Evolutionary conservation across 2,113 vertebrate genomes (phyloP).

Genomic region (Myiagra hebetior): DNA sequence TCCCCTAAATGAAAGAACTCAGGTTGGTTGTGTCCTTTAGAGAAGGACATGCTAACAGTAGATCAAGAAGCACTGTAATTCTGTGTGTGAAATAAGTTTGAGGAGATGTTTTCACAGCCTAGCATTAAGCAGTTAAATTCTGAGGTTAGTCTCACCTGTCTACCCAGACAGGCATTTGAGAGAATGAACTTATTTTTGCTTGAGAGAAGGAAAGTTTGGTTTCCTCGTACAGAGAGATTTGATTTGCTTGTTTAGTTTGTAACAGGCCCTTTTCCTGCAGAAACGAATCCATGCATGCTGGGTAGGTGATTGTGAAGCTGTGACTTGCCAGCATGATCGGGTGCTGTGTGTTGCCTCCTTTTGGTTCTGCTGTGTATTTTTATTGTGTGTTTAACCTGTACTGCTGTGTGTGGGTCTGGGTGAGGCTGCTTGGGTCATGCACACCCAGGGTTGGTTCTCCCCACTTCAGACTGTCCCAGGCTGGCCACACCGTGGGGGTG

Average conservation of each 20-base stretch:
- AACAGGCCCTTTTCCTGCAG: neutral
- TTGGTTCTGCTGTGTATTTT: neutral
- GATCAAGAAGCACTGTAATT: neutral
- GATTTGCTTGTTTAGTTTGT: neutral
- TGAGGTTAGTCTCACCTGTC: neutral
- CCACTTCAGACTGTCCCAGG: neutral
- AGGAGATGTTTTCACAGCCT: neutral
- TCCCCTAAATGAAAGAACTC: neutral
- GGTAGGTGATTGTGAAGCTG: neutral
- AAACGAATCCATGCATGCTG: neutral
- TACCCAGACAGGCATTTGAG: neutral
- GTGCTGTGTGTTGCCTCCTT: neutral
- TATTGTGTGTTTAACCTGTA: neutral
- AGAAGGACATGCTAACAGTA: neutral
- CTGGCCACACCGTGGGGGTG: neutral
- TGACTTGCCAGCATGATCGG: neutral
- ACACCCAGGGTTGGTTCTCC: neutral
- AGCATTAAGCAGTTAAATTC: neutral
- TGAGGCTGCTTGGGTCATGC: neutral
- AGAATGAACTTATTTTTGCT: neutral
- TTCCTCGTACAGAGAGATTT: neutral
- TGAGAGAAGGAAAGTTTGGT: neutral
- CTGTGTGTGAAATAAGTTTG: neutral
- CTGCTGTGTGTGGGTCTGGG: fast-evolving
- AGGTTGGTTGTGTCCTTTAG: neutral